Evolutionary conservation across 2,888 invertebrate genomes (phyloP).

Genomic region (Andricus curvator): DNA sequence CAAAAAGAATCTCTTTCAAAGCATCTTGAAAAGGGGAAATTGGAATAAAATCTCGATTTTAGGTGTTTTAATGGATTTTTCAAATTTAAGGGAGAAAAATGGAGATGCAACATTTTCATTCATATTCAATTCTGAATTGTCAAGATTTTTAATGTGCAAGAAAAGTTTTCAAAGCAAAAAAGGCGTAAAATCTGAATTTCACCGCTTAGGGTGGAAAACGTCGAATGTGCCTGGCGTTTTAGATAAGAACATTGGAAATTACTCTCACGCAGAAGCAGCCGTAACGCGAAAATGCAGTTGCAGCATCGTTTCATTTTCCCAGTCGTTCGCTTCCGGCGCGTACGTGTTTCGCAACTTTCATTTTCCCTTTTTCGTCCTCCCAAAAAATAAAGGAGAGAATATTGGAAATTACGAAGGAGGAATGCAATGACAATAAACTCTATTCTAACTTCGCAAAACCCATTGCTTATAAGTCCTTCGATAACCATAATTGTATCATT

Average conservation of each 20-base stretch:
- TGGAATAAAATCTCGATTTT: too few species aligned
- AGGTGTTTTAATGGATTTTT: too few species aligned
- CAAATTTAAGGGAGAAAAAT: too few species aligned
- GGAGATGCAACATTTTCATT: too few species aligned
- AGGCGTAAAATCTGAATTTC: too few species aligned
- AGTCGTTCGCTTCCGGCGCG: constrained; percentile 19
- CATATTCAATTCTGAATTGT: too few species aligned
- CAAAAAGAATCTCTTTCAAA: too few species aligned
- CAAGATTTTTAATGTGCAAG: too few species aligned
- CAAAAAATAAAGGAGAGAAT: constrained; percentile 44
- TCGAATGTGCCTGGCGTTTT: constrained; percentile 18
- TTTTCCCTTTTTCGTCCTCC: constrained; percentile 44
- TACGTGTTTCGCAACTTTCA: constrained; percentile 28
- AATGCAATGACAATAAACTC: constrained; percentile 48
- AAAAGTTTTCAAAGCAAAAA: too few species aligned
- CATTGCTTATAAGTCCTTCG: neutral
- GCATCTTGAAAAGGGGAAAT: too few species aligned
- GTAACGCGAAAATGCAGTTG: constrained; percentile 46
- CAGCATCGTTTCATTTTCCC: constrained; percentile 54
- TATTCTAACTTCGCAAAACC: constrained; percentile 30
- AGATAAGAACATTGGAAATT: constrained; percentile 24
- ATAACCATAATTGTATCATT: neutral
- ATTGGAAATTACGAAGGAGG: constrained; percentile 58
- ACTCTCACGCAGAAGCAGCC: constrained; percentile 2
- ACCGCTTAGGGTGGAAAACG: neutral